Evolutionary conservation across 2,888 invertebrate species (phyloP), one percentile per base, ranked within the genome.

Genomic region (Liodrosophila aerea): DNA sequence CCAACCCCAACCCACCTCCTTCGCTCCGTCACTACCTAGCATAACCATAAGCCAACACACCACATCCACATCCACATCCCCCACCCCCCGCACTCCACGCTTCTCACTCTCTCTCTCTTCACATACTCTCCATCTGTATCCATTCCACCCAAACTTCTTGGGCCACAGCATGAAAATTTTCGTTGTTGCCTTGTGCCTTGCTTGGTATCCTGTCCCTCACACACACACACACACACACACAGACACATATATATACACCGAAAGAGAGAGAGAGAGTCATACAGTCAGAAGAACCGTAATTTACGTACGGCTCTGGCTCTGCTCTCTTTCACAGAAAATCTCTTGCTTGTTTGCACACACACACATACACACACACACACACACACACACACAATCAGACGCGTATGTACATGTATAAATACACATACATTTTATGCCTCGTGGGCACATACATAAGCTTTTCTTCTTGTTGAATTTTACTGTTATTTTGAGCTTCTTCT

Each of bases 291-390:
- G 67, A 80, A 73, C 77, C 84, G 64, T 76, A 69, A 70, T 80
- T 66, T 69, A 69, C 71, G 62, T 84, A 54, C 53, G 53, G 61
- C 69, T 60, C 44, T 43, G 34, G 4, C 34, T 34, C 33, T 46
- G 46, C 77, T 84, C 76, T 85, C 83, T 69, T 70, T 70, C 40
- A 49, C 66, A 37, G 57, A 70, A 80, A 85, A 76, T 77, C 85
- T 77, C 85, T 65, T 69, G 64, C 76, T 74, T 78, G 54, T 71
- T 71, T 65, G 39, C 54, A 60, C 54, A 72, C 56, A 51, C 70
- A 52, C 59, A 56, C 47, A 50, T 37, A 45, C 52, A 59, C 31
- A 36, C 33, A 57, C 31, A 51, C 15, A 12, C 37, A 47, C 49
- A 34, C 31, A 52, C 16, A 57, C 50, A 61, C 41, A 34, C 31